These are phyloP conservation scores for Conistra vaccinii DNA, from an alignment of 2,888 invertebrate genomes.

Conservation along the genomic window DNA sequence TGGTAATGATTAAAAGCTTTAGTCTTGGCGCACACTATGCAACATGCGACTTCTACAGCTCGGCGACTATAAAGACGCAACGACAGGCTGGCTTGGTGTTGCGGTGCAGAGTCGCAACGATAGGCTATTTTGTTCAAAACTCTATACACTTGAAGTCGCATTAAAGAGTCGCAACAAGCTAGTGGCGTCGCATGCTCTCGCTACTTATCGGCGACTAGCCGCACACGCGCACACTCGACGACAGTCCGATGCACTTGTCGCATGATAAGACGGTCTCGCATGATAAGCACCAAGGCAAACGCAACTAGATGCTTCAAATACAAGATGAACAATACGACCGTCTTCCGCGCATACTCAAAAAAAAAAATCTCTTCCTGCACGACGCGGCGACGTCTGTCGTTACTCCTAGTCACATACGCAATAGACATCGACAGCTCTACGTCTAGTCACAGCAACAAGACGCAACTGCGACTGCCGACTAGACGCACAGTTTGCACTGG, in stretches of 20 bases:
- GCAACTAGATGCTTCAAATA: not conserved
- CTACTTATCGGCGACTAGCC: not conserved
- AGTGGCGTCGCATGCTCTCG: not conserved
- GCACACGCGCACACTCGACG: not conserved
- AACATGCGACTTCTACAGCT: not conserved
- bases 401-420: not conserved
- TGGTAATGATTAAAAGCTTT: conserved; percentile 17
- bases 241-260: too few relatives aligned
- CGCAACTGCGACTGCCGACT: too few relatives aligned
- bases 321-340: not conserved
- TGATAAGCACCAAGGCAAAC: not conserved
- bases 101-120: not conserved
- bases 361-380: not conserved
- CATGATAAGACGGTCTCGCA: not conserved
- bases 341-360: not conserved
- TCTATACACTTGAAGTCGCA: not conserved
- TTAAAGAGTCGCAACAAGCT: not conserved
- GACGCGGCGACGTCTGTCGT: not conserved
- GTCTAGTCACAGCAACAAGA: too few relatives aligned
- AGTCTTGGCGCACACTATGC: not conserved
- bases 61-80: not conserved
- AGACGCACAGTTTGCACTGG: not conserved
- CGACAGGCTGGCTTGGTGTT: too few relatives aligned
- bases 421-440: too few relatives aligned
- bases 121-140: not conserved